A percentile compares a stretch with the other conserved stretches of the same genome.
Conservation (phyloP, 2,797 vertebrate genomes). For the Triplophysa bombifrons region DNA sequence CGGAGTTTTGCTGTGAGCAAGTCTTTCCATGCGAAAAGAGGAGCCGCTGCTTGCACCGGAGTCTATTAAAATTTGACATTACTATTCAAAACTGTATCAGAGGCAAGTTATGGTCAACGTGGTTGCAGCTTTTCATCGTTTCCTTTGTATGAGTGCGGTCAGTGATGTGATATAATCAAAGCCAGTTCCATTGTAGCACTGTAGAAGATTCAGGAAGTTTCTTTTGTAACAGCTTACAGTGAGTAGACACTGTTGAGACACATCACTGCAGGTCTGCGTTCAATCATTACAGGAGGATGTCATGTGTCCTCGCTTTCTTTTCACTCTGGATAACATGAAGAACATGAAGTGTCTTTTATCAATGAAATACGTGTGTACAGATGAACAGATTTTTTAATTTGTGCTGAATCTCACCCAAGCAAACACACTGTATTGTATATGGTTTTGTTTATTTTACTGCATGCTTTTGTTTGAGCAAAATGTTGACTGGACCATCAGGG, state of each 20-base stretch:
- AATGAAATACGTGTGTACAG: background rate
- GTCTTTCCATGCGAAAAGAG: background rate
- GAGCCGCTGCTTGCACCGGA: background rate
- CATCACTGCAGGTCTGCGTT: slow-evolving; percentile 30
- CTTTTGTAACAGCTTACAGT: slow-evolving; percentile 18
- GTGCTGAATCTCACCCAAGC: slow-evolving; percentile 34
- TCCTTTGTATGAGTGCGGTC: slow-evolving; percentile 14
- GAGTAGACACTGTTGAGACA: slow-evolving; percentile 28
- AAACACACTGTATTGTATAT: background rate
- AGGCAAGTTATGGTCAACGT: background rate
- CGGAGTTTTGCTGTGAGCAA: too few relatives aligned
- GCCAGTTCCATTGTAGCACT: slow-evolving; percentile 1
- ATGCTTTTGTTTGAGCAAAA: background rate
- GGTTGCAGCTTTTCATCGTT: slow-evolving; percentile 5
- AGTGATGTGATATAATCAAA: slow-evolving; percentile 27
- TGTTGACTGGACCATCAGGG: background rate
- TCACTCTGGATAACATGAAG: background rate
- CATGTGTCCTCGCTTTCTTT: background rate
- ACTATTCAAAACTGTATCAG: background rate
- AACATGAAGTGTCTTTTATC: background rate
- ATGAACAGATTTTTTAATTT: background rate
- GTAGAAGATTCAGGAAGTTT: slow-evolving; percentile 12
- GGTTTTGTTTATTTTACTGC: background rate
- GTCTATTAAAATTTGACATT: background rate
- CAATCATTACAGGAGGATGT: slow-evolving; percentile 31